A percentile compares a stretch with the other conserved stretches of the same genome.
Conservation (phyloP, 2,113 vertebrate species). For the Limanda limanda region DNA sequence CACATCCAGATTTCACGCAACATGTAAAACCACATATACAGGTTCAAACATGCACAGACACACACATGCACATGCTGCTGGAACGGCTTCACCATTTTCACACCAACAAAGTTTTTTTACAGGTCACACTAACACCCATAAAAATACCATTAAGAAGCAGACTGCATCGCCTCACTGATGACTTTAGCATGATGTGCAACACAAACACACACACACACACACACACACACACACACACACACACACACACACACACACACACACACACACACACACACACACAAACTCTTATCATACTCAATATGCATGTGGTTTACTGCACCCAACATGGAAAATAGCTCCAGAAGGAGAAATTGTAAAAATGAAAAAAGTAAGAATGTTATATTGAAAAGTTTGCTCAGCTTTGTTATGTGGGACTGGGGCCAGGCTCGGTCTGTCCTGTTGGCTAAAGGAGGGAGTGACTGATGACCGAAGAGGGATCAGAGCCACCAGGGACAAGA, state of each 20-base stretch:
- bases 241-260: slow-evolving; percentile 11
- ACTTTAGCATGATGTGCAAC: slow-evolving; percentile 54
- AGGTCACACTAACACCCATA: slow-evolving; percentile 49
- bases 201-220: slow-evolving; percentile 20
- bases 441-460: slow-evolving; percentile 55
- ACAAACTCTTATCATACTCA: not conserved
- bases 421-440: slow-evolving; percentile 33
- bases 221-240: slow-evolving; percentile 18
- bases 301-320: not conserved
- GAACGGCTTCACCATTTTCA: slow-evolving; percentile 22
- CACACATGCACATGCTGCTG: slow-evolving; percentile 23
- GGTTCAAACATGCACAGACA: slow-evolving; percentile 1
- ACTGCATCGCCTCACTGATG: slow-evolving; percentile 58
- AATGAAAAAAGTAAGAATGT: slow-evolving; percentile 1
- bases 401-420: not conserved
- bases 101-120: slow-evolving; percentile 17
- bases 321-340: slow-evolving; percentile 2
- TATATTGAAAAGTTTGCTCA: slow-evolving; percentile 10
- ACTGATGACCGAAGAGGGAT: slow-evolving; percentile 53
- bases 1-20: slow-evolving; percentile 14
- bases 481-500: slow-evolving; percentile 73
- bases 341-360: slow-evolving; percentile 7
- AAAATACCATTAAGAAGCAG: slow-evolving; percentile 52
- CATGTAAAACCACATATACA: slow-evolving; percentile 2
- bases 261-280: slow-evolving; percentile 26